These are phyloP conservation scores for Siphonodentalium dalli DNA, from an alignment of 2,888 invertebrate genomes.

Conservation along the genomic window DNA sequence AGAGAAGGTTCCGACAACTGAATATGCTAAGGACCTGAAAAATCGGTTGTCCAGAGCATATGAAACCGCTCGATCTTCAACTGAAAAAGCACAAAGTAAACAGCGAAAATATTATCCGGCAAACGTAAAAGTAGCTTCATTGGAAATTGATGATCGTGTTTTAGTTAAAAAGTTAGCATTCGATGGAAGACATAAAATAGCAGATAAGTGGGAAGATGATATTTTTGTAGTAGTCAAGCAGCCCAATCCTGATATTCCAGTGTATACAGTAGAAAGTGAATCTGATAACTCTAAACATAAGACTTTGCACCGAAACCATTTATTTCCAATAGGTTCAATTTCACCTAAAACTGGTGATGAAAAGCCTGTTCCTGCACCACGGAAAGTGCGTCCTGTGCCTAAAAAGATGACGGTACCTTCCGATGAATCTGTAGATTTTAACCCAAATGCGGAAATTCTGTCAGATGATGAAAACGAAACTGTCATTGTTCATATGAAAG, in stretches of 20 bases:
- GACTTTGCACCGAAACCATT: conserved; percentile 3
- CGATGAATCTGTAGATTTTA: too few relatives aligned
- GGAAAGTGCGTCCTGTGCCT: too few relatives aligned
- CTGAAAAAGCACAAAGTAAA: neutral
- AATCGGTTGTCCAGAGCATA: neutral
- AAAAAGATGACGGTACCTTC: too few relatives aligned
- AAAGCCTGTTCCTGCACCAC: too few relatives aligned
- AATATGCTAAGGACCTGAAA: conserved; percentile 2
- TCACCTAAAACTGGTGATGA: too few relatives aligned
- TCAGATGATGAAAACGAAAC: too few relatives aligned
- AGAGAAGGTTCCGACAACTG: neutral
- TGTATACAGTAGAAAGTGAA: neutral
- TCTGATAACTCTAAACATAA: neutral
- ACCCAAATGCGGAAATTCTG: too few relatives aligned
- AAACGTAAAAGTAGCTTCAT: neutral
- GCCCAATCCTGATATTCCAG: neutral
- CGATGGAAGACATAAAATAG: conserved; percentile 1
- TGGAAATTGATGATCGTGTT: conserved; percentile 3
- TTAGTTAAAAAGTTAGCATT: neutral
- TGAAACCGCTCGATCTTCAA: neutral
- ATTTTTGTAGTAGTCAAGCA: neutral
- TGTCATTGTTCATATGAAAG: too few relatives aligned
- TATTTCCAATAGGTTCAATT: conserved; percentile 21
- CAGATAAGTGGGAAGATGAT: conserved; percentile 5
- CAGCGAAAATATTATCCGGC: conserved; percentile 3